Conservation (phyloP, 2,113 vertebrate species). For the Pomatorhinus ruficollis region DNA sequence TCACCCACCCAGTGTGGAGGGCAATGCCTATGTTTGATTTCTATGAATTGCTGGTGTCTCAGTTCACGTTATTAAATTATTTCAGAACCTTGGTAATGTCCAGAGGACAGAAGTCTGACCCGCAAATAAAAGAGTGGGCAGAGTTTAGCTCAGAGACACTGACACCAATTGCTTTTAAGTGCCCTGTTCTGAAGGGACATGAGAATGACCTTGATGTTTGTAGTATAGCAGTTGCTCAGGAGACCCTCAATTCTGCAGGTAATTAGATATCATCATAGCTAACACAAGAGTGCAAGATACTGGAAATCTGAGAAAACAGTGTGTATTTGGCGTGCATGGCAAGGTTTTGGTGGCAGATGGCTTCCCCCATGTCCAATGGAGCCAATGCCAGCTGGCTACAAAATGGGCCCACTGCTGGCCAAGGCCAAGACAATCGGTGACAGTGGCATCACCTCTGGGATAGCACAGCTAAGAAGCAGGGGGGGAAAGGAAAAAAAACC, state of each 20-base stretch:
- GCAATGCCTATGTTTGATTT: background rate
- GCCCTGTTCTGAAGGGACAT: background rate
- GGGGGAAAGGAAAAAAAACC: background rate
- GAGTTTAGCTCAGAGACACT: slow-evolving; percentile 4
- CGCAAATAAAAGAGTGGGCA: background rate
- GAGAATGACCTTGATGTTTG: background rate
- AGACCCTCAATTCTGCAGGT: background rate
- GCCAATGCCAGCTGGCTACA: background rate
- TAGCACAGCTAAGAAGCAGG: accelerated
- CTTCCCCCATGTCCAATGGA: background rate
- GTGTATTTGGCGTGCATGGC: background rate
- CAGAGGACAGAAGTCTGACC: background rate
- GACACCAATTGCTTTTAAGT: background rate
- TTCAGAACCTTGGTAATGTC: background rate
- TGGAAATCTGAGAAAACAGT: background rate
- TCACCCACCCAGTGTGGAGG: background rate
- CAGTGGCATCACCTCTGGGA: background rate
- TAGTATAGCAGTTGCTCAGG: background rate
- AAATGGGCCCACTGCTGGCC: background rate
- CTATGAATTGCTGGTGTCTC: background rate
- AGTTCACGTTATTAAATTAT: background rate
- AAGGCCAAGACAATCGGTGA: background rate
- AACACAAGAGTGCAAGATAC: background rate
- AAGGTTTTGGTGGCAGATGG: background rate
- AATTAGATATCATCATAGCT: background rate